phyloP scores from a whole-genome alignment of 2,888 invertebrate species.

The Apeira syringaria region DNA sequence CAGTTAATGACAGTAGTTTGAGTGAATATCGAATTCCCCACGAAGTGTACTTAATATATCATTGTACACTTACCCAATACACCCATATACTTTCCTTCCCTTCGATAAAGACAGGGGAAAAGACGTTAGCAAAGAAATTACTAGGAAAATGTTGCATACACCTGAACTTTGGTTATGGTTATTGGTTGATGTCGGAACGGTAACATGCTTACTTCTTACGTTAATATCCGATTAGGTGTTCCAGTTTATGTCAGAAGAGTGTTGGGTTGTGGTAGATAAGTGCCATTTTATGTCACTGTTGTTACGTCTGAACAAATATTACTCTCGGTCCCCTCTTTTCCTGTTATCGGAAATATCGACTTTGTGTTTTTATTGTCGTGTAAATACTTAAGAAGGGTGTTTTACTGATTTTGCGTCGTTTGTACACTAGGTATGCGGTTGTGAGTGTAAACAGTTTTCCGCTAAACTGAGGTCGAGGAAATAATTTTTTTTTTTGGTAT shows the following conservation, averaged over 20 bases:
- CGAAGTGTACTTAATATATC: too few relatives aligned
- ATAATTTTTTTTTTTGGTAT: too few relatives aligned
- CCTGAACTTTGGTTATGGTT: background rate
- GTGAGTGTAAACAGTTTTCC: conserved; percentile 22
- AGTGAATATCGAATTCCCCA: too few relatives aligned
- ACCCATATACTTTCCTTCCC: too few relatives aligned
- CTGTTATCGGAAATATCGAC: conserved; percentile 35
- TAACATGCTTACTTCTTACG: background rate
- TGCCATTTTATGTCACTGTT: conserved; percentile 40
- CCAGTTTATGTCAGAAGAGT: conserved; percentile 18
- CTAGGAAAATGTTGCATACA: too few relatives aligned
- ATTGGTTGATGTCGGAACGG: background rate
- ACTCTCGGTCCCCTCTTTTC: conserved; percentile 30
- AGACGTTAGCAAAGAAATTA: too few relatives aligned
- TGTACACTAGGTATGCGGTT: conserved; percentile 21
- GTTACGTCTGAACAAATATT: conserved; percentile 44
- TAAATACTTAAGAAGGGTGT: conserved; percentile 34
- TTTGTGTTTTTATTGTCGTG: conserved; percentile 37
- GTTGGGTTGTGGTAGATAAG: conserved; percentile 30
- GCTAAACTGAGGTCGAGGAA: background rate
- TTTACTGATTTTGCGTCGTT: conserved; percentile 18
- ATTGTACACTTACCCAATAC: too few relatives aligned
- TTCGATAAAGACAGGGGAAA: too few relatives aligned
- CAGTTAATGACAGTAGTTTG: too few relatives aligned
- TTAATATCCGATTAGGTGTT: conserved; percentile 20